Base-by-base conservation (phyloP, 1,140 invertebrate species). In the Tetragnatha versicolor region DNA sequence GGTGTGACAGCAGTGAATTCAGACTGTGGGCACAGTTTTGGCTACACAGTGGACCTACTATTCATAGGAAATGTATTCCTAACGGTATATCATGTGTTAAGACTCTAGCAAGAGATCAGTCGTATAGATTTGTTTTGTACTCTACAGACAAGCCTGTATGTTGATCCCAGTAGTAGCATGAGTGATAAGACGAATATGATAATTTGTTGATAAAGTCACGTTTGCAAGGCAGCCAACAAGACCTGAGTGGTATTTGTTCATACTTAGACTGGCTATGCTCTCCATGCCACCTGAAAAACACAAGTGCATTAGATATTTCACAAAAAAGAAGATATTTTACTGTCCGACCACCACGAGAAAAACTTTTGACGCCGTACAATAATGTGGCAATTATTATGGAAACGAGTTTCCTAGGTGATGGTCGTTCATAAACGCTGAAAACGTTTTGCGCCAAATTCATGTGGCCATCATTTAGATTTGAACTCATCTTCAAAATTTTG, bases 201-300 rank as follows among this genome's bases (percentile, higher is more conserved):
- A 92, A 84, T 94, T 92, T n/a, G 91, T 90, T 79, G 92, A 92
- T 45, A 95, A 85, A 9, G 91, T 90, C 31, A 94, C 86, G 85
- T 94, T 92, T 47, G 91, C 91, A 83, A 94, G 90, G 86, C 93
- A 95, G 29, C 93, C 93, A 39, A 89, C 86, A 80, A 94, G 91
- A 37, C 93, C 93, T 79, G 88, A 89, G n/a, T 85, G 85, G 85
- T 92, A 94, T 82, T 89, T 88, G 73, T 90, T 88, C 37, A 89
- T 87, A 31, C 92, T 92, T 72, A 88, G 88, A 80, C 90, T 89
- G 33, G 88, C 87, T 76, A 91, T 87, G 81, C 92, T 89, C 63
- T 92, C 90, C 85, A 93, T 90, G n/a, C 93, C 93, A 82, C 93
- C 93, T 90, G 86, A 9, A 86, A 87, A 58, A 42, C 29, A 22